Percentiles rank a stretch among this genome's conserved stretches.
Evolutionary conservation across 2,113 vertebrate genomes (phyloP).

Genomic region (Raphicerus campestris): DNA sequence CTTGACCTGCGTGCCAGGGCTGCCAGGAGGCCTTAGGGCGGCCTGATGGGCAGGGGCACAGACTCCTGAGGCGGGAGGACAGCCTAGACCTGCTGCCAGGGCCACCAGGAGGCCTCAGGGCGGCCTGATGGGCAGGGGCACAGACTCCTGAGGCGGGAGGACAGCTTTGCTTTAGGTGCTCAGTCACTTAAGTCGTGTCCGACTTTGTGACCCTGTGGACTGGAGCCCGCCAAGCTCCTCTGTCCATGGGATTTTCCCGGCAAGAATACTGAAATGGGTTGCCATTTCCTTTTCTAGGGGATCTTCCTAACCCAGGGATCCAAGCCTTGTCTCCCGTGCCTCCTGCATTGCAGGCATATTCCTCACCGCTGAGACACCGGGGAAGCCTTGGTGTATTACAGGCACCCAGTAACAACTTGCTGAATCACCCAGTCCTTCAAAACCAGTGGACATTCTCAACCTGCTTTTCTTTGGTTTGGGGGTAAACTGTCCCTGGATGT

Average conservation of each 20-base stretch:
- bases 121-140: rapidly evolving
- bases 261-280: background rate
- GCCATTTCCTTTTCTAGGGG: background rate
- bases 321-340: background rate
- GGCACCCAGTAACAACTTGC: background rate
- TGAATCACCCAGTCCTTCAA: background rate
- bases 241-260: background rate
- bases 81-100: background rate
- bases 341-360: background rate
- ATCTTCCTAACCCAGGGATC: background rate
- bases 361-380: background rate
- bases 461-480: background rate
- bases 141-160: background rate
- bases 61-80: background rate
- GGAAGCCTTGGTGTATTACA: background rate
- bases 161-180: rapidly evolving
- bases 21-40: background rate
- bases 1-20: background rate
- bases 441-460: background rate
- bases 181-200: background rate
- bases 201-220: background rate
- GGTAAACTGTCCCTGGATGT: background rate
- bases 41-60: rapidly evolving
- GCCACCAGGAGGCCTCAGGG: background rate
- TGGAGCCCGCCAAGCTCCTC: background rate